phyloP scores from a whole-genome alignment of 2,888 invertebrate genomes.

The Oasisia sp. region DNA sequence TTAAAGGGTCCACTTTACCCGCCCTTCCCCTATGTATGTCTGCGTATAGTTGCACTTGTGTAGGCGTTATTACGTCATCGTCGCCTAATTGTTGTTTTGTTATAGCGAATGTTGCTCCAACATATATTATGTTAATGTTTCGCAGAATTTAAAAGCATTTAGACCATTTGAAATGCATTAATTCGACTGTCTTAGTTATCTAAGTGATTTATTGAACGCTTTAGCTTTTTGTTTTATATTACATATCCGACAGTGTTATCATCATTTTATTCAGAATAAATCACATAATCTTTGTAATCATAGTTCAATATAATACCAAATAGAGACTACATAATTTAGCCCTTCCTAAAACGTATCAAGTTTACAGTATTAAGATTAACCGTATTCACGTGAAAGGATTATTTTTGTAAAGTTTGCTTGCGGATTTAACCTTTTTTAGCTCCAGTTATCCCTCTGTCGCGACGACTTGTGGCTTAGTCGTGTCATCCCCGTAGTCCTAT shows the following conservation, averaged over 20 bases:
- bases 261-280: no score
- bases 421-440: no score
- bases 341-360: no score
- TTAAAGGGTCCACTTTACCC: no score
- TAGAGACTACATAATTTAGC: no score
- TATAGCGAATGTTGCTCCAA: neutral
- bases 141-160: neutral
- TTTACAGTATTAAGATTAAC: no score
- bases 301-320: no score
- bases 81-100: neutral
- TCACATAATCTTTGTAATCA: no score
- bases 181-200: neutral
- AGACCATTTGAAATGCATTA: neutral
- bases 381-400: no score
- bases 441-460: no score
- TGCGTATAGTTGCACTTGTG: neutral
- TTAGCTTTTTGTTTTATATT: neutral
- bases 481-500: neutral
- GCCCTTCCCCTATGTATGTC: neutral
- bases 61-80: neutral
- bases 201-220: neutral
- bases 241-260: no score
- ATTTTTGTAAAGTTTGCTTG: no score
- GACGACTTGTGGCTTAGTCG: neutral
- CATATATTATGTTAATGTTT: neutral